These are phyloP conservation scores for Euphonia xanthogaster DNA, from an alignment of 2,797 vertebrate species.

Conservation along the genomic window DNA sequence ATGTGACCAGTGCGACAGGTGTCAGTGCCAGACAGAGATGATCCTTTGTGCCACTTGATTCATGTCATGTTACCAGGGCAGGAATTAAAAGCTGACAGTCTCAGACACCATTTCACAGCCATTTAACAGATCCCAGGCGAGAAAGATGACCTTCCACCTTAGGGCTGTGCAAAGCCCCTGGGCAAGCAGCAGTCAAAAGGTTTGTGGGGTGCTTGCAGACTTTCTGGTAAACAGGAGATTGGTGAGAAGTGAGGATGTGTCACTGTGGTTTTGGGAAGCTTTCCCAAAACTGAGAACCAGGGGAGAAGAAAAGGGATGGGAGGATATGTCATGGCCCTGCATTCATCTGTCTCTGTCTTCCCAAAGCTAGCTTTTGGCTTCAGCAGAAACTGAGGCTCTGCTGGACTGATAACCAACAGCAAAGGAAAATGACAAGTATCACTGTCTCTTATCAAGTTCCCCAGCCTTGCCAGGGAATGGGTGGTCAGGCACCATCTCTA, in stretches of 20 bases:
- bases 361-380: neutral
- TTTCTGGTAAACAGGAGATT: neutral
- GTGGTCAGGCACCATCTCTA: neutral
- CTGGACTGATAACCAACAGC: neutral
- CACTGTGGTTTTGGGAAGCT: neutral
- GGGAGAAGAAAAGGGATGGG: neutral
- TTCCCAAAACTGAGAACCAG: neutral
- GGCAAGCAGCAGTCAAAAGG: neutral
- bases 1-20: neutral
- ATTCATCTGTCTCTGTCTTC: neutral
- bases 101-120: neutral
- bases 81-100: neutral
- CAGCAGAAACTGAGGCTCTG: neutral
- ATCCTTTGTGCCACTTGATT: neutral
- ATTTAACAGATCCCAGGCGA: neutral
- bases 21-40: neutral
- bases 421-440: neutral
- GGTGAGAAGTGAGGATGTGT: neutral
- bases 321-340: neutral
- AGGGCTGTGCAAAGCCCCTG: neutral
- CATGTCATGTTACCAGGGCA: neutral
- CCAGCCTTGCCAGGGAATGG: neutral
- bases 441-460: neutral
- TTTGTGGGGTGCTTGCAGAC: neutral
- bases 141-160: neutral